Conservation (phyloP, 2,113 vertebrate species). For the Enhydra lutris region DNA sequence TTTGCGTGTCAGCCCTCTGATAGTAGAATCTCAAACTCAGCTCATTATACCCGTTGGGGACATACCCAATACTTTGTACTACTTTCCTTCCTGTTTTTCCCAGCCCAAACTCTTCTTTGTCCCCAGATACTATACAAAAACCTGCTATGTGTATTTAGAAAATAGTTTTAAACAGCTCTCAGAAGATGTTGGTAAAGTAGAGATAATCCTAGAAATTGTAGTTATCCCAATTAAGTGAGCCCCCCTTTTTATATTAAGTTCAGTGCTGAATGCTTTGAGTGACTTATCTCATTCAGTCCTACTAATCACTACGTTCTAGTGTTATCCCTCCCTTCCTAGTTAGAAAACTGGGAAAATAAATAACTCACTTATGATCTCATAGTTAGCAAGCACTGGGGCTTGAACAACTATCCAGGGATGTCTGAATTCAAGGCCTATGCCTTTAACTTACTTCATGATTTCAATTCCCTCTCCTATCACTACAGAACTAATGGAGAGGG, state of each 20-base stretch:
- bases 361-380: neutral
- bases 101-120: neutral
- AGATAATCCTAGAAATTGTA: neutral
- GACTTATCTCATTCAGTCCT: neutral
- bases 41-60: fast-evolving
- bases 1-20: neutral
- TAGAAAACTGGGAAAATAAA: neutral
- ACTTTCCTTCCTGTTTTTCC: neutral
- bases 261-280: too few relatives aligned
- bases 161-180: neutral
- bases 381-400: neutral
- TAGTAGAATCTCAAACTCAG: neutral
- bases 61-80: neutral
- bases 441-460: neutral
- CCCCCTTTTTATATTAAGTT: neutral
- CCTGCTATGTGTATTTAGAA: neutral
- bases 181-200: neutral
- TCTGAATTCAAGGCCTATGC: neutral
- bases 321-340: neutral
- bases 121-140: neutral
- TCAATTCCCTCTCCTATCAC: neutral
- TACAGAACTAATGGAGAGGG: neutral
- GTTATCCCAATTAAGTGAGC: fast-evolving
- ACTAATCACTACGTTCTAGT: fast-evolving
- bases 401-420: neutral